Conservation (phyloP, 2,113 vertebrate species). For the Mellivora capensis region DNA sequence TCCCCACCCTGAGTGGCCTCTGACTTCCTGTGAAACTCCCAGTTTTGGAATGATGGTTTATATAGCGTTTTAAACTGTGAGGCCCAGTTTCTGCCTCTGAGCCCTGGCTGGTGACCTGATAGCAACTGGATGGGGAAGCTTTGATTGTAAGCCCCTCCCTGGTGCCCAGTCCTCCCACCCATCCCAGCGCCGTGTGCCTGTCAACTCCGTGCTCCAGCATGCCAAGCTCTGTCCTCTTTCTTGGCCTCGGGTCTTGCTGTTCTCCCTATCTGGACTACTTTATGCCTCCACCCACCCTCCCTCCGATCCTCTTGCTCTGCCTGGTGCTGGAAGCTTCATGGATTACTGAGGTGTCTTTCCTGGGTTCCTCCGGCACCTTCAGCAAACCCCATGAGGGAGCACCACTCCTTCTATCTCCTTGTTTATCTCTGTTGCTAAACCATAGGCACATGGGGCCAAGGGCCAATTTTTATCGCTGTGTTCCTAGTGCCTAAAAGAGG, state of each 20-base stretch:
- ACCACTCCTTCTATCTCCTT: neutral
- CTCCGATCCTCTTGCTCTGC: neutral
- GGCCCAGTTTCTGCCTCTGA: neutral
- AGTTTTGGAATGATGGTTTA: neutral
- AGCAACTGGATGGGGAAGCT: neutral
- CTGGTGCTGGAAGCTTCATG: neutral
- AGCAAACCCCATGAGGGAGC: neutral
- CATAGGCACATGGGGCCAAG: neutral
- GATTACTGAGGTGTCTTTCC: neutral
- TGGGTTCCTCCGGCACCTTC: neutral
- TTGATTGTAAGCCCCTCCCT: neutral
- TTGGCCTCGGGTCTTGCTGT: neutral
- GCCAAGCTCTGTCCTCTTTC: neutral
- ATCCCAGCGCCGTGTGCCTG: rapidly evolving
- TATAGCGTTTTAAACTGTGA: neutral
- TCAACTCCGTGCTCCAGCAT: neutral
- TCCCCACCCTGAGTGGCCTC: neutral
- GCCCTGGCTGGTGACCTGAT: neutral
- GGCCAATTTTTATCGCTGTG: neutral
- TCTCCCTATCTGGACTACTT: neutral
- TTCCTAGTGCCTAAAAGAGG: neutral
- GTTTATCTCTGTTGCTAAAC: neutral
- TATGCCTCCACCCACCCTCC: neutral
- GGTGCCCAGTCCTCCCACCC: too few species aligned
- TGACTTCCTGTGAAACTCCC: neutral